Evolutionary conservation across 2,113 vertebrate species (phyloP), one percentile per base, ranked within the genome.

Genomic region (Nycticryphes semicollaris): DNA sequence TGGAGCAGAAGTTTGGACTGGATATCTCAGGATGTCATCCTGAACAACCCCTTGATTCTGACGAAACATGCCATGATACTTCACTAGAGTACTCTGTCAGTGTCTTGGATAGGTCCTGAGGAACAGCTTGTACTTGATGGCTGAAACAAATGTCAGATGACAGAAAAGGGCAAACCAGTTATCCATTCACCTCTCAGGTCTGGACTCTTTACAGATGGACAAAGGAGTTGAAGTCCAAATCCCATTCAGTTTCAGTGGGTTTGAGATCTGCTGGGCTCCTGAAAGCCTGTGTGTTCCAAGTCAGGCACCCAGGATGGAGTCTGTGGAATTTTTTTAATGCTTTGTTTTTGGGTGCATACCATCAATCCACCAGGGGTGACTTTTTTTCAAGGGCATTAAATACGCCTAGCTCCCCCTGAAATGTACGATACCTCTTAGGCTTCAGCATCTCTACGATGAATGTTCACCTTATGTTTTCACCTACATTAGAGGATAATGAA

Each of bases 391-490:
- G 30, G 51, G 10, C 31, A 4, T 79, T 85, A 35, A 62, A 35
- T 76, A 33, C 17, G 15, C 31, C 67, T 22, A 78, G 9, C 25
- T 94, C 37, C 39, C 28, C 23, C 33, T 92, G 72, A 93, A 93
- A 82, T 60, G 24, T 45, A 15, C 73, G 35, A 35, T 60, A 43
- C 21, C 14, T 85, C 14, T 83, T 79, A 50, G 68, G 73, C 31
- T 41, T 88, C 53, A 69, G 0, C 14, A 45, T 57, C 39, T 72
- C 39, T 31, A 23, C 89, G 59, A 66, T 45, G 43, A 94, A 89
- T 43, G 20, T 90, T 96, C 35, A 76, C 31, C 72, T 88, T 92
- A 39, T 79, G 70, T 68, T 91, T 94, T 95, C 54, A 84, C 70
- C 45, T 75, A 45, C 63, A 45, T 75, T 83, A 83, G 30, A 87